Percentiles rank a stretch among this genome's conserved stretches.
Evolutionary conservation across 1,140 invertebrate genomes (phyloP).

Genomic region (Trichonephila inaurata): DNA sequence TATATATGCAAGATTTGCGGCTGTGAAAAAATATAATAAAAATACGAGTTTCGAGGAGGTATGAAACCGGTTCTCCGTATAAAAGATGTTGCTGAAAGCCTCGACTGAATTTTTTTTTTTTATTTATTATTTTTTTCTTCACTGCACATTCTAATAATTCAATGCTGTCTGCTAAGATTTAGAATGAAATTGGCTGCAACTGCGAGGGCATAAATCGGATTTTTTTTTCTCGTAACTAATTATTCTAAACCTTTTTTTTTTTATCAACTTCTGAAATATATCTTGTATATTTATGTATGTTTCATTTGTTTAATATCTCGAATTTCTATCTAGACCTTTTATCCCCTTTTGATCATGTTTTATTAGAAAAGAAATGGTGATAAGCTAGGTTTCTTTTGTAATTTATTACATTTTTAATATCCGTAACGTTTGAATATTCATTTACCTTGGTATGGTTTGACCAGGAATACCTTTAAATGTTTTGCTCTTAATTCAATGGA

Average conservation of each 20-base stretch:
- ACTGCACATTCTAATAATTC: slow-evolving; percentile 37
- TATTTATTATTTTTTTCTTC: slow-evolving; percentile 34
- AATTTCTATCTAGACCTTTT: not conserved
- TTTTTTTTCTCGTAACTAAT: not conserved
- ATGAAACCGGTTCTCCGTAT: slow-evolving; percentile 42
- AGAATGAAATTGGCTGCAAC: not conserved
- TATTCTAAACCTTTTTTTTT: not conserved
- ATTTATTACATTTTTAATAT: not conserved
- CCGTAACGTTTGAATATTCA: not conserved
- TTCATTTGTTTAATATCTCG: not conserved
- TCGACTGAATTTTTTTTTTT: not conserved
- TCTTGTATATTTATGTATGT: not conserved
- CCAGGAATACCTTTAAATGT: not conserved
- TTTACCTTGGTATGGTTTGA: not conserved
- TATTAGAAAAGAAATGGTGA: too few species aligned
- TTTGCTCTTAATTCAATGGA: not conserved
- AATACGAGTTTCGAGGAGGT: slow-evolving; percentile 9
- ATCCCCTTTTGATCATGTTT: too few species aligned
- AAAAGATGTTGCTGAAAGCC: slow-evolving; percentile 35
- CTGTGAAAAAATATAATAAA: slow-evolving; percentile 23
- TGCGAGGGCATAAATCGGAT: not conserved
- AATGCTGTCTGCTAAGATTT: slow-evolving; percentile 7
- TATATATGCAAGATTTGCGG: slow-evolving; percentile 66
- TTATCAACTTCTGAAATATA: not conserved
- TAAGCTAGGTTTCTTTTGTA: not conserved